phyloP scores from a whole-genome alignment of 2,113 vertebrate genomes.

The Lophotis ruficrista region DNA sequence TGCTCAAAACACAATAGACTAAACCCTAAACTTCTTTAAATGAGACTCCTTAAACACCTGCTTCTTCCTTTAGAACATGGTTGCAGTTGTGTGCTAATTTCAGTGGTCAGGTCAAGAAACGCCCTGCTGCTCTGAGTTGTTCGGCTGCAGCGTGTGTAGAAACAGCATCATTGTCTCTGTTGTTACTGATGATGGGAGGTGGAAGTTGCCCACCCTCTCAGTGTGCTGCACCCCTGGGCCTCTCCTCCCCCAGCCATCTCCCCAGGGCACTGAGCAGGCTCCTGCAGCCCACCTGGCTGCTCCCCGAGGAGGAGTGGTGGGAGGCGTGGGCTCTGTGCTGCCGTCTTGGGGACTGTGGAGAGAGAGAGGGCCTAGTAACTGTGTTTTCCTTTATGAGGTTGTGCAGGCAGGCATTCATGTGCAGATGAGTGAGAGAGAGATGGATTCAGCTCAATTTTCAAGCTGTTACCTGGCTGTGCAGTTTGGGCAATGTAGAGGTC shows the following conservation, averaged over 20 bases:
- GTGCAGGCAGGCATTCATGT: accelerated
- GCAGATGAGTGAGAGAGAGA: background rate
- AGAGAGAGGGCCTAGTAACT: background rate
- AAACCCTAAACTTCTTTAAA: background rate
- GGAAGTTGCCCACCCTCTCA: background rate
- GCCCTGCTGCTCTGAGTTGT: background rate
- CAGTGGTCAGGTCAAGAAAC: background rate
- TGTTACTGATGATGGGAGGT: background rate
- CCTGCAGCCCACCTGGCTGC: background rate
- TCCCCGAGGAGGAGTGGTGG: background rate
- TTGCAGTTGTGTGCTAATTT: background rate
- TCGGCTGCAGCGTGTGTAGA: background rate
- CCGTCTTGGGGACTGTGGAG: background rate
- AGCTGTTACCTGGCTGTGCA: background rate
- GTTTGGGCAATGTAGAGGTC: background rate
- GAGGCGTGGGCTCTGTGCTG: background rate
- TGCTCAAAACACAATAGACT: background rate
- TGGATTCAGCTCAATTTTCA: background rate
- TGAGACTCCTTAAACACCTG: background rate
- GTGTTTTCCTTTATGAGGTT: background rate
- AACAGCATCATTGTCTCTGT: accelerated
- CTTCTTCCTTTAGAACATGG: background rate
- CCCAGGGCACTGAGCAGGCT: background rate
- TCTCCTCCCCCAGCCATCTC: background rate
- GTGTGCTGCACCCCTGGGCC: background rate